phyloP scores from a whole-genome alignment of 2,113 vertebrate species.

The Mustela nigripes region DNA sequence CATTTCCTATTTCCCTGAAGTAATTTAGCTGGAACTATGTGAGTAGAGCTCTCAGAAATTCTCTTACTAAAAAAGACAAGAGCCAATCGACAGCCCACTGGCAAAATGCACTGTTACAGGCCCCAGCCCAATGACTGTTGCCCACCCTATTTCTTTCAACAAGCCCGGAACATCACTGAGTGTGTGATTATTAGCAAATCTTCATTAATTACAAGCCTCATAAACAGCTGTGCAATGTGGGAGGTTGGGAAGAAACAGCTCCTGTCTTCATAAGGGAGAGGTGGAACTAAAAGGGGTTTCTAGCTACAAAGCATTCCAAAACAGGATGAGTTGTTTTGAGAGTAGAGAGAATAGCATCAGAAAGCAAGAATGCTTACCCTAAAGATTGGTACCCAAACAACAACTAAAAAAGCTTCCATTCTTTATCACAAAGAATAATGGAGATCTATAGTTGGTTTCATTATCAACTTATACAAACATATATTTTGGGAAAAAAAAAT shows the following conservation, averaged over 20 bases:
- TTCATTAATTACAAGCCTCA: constrained; percentile 64
- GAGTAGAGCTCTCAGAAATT: neutral
- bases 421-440: neutral
- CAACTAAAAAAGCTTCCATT: neutral
- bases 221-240: constrained; percentile 59
- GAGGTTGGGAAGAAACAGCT: neutral
- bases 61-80: neutral
- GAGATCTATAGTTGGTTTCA: neutral
- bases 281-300: constrained; percentile 38
- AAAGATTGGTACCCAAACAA: neutral
- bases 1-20: neutral
- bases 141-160: neutral
- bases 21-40: neutral
- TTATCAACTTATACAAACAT: neutral
- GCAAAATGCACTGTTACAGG: neutral
- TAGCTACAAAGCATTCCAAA: constrained; percentile 40
- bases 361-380: neutral
- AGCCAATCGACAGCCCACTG: neutral
- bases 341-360: neutral
- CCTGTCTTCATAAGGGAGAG: constrained; percentile 52
- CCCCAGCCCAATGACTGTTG: neutral
- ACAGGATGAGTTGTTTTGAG: constrained; percentile 38
- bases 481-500: neutral
- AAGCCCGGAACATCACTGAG: neutral
- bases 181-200: constrained; percentile 30